A percentile compares a stretch with the other conserved stretches of the same genome.
Conservation (phyloP, 2,888 invertebrate species). For the Pardosa pseudoannulata region DNA sequence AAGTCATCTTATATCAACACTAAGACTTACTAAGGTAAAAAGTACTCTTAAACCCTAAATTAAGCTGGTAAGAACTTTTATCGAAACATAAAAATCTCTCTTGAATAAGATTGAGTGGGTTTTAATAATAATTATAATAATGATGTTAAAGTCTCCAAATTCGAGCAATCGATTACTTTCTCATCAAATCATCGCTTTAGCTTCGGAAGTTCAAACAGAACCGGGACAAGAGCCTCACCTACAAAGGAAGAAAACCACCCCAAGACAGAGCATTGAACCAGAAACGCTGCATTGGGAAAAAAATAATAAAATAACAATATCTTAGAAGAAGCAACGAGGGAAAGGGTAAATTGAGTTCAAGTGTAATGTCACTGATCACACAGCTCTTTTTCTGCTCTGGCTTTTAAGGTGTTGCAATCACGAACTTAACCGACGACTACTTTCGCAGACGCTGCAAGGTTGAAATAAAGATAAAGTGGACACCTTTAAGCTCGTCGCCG, state of each 20-base stretch:
- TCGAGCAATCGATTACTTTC: neutral
- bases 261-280: neutral
- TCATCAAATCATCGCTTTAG: neutral
- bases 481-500: no score
- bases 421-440: neutral
- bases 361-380: neutral
- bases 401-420: neutral
- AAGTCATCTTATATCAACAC: no score
- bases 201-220: neutral
- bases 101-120: no score
- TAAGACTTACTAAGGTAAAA: no score
- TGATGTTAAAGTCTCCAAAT: no score
- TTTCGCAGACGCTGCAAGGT: neutral
- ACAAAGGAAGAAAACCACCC: neutral
- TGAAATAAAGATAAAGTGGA: neutral
- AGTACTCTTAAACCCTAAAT: no score
- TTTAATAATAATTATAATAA: no score
- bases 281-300: neutral
- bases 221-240: neutral
- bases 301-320: neutral
- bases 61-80: no score
- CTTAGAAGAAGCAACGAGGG: neutral
- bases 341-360: slow-evolving; percentile 5
- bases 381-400: neutral
- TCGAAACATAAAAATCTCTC: no score